These are phyloP conservation scores for Plebejus anna DNA, from an alignment of 2,888 invertebrate species.

Conservation along the genomic window DNA sequence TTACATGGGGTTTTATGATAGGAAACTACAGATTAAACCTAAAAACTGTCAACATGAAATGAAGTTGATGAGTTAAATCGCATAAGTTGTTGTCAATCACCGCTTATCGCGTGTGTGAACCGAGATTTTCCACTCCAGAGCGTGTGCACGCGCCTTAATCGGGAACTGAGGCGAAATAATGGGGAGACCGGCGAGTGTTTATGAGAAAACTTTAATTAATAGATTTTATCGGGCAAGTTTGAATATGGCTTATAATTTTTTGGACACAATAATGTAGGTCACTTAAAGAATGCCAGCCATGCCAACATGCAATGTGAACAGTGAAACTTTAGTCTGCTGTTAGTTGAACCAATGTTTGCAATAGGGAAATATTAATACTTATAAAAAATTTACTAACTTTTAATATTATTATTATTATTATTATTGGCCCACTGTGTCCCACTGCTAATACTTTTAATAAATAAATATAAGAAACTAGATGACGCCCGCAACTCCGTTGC, in stretches of 20 bases:
- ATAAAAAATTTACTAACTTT: too few relatives aligned
- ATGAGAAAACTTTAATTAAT: constrained; percentile 16
- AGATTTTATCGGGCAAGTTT: not conserved
- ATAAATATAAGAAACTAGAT: too few relatives aligned
- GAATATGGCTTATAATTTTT: not conserved
- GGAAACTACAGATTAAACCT: not conserved
- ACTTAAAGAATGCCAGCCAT: not conserved
- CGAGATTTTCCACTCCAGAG: constrained; percentile 41
- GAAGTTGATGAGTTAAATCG: constrained; percentile 21
- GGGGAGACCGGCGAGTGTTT: not conserved
- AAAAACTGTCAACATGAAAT: not conserved
- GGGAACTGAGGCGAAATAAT: constrained; percentile 21
- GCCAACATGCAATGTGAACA: too few relatives aligned
- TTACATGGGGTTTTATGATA: not conserved
- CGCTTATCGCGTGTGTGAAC: constrained; percentile 42
- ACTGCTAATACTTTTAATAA: too few relatives aligned
- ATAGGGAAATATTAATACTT: too few relatives aligned
- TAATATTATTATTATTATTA: too few relatives aligned
- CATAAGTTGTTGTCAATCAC: constrained; percentile 33
- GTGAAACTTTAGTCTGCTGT: too few relatives aligned
- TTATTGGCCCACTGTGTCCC: too few relatives aligned
- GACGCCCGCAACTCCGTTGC: too few relatives aligned
- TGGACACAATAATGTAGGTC: not conserved
- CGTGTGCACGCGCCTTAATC: constrained; percentile 38
- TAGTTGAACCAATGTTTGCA: too few relatives aligned